Conservation (phyloP, 1,140 invertebrate genomes). For the Lanistes nyassanus region DNA sequence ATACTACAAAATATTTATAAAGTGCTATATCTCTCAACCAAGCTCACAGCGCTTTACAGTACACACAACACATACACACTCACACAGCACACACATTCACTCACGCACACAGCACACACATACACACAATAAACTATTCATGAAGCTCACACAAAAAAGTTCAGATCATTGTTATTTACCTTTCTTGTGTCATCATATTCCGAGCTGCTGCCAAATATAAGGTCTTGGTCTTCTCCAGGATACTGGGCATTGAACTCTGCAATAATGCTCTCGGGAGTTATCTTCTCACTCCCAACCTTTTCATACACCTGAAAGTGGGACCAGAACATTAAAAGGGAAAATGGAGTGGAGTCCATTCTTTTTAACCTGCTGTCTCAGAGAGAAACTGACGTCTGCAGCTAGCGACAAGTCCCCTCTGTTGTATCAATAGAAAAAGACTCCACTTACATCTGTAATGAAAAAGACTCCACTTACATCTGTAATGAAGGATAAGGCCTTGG, state of each 20-base stretch:
- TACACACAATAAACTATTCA: no score
- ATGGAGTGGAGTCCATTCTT: not conserved
- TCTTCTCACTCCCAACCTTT: conserved; percentile 61
- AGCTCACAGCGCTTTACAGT: no score
- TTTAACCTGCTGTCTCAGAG: not conserved
- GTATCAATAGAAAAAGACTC: no score
- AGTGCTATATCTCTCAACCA: no score
- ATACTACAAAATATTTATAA: no score
- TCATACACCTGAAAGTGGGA: conserved; percentile 61
- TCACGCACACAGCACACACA: no score
- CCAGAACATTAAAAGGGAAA: not conserved
- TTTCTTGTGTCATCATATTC: conserved; percentile 89
- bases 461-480: conserved; percentile 78
- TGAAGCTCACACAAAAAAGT: no score
- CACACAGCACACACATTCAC: no score
- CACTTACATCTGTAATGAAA: conserved; percentile 83
- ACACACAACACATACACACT: no score
- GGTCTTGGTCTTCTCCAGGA: conserved; percentile 76
- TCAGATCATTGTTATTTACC: conserved; percentile 41
- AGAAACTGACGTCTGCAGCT: not conserved
- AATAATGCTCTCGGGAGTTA: conserved; percentile 77
- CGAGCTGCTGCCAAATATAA: conserved; percentile 83
- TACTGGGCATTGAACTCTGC: conserved; percentile 78
- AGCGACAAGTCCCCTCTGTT: not conserved
- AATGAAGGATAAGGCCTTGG: conserved; percentile 83